Evolutionary conservation across 2,113 vertebrate genomes (phyloP).

Genomic region (Nibea coibor): DNA sequence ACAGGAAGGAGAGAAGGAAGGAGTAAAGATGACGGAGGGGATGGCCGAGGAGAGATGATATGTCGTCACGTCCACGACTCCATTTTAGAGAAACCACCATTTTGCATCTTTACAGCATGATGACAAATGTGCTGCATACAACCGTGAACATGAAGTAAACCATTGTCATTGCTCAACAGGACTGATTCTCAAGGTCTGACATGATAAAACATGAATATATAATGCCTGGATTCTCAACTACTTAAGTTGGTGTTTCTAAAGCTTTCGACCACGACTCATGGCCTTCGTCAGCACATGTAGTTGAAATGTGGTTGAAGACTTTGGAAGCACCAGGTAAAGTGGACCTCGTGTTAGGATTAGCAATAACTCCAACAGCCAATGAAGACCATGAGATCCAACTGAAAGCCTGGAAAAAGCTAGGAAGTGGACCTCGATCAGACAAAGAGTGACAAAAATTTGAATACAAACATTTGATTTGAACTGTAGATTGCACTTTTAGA

Average conservation of each 20-base stretch:
- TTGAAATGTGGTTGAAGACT: neutral
- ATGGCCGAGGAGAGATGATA: conserved; percentile 13
- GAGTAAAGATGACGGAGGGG: neutral
- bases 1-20: neutral
- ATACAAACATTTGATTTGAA: neutral
- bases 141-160: neutral
- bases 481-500: neutral
- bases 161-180: neutral
- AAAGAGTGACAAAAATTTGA: neutral
- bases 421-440: neutral
- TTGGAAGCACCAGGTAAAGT: neutral
- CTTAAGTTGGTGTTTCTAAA: neutral
- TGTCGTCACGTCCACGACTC: conserved; percentile 43
- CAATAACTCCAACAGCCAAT: neutral
- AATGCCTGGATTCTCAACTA: neutral
- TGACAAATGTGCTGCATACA: neutral
- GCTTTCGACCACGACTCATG: neutral
- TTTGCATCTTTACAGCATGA: conserved; percentile 25
- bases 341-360: neutral
- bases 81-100: conserved; percentile 70
- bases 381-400: neutral
- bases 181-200: neutral
- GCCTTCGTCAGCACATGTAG: neutral
- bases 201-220: neutral
- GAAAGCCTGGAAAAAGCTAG: neutral